Evolutionary conservation across 2,797 vertebrate genomes (phyloP), one percentile per base, ranked within the genome.

Genomic region (Muscicapa comitata): DNA sequence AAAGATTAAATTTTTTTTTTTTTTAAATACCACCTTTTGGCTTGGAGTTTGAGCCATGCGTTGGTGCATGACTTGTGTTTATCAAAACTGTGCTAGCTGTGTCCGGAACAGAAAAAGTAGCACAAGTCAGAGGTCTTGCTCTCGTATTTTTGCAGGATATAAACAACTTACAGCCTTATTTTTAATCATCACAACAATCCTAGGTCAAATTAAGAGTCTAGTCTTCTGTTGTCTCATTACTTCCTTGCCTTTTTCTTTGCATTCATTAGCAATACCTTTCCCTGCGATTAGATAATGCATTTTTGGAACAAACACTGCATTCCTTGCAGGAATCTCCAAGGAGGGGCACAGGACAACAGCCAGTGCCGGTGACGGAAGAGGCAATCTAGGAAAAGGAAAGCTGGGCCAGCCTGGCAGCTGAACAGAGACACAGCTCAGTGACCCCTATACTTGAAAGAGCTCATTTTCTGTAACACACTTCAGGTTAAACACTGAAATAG

Each of bases 231-330:
- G 57, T 42, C 50, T 82, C 50, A 10, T 13, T 4, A 6, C 45
- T 88, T 65, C 54, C 38, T 48, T 19, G 43, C 48, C 26, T 82
- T 40, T 88, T 29, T 29, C 43, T 73, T 18, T 51, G 31, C 33
- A 20, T 19, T 75, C 20, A 65, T 38, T 48, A 88, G 48, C 40
- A 74, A 40, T 18, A 73, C 26, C 35, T 51, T 68, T 71, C 50
- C 50, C 59, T 0, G 0, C 0, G 2, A 82, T 42, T 35, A 76
- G 43, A 55, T 54, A 37, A n/a, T 4, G 38, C 0, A 0, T 7
- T 48, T 86, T 77, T n/a, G 26, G 68, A 86, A 58, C 38, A 92
- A 76, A 74, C 21, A 33, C 0, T 29, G 31, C 16, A 24, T 58
- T 77, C 50, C 2, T 3, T 57, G 10, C 38, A 38, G 38, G 38